These are phyloP conservation scores for Calidris pygmaea DNA, from an alignment of 2,113 vertebrate species.

Conservation along the genomic window DNA sequence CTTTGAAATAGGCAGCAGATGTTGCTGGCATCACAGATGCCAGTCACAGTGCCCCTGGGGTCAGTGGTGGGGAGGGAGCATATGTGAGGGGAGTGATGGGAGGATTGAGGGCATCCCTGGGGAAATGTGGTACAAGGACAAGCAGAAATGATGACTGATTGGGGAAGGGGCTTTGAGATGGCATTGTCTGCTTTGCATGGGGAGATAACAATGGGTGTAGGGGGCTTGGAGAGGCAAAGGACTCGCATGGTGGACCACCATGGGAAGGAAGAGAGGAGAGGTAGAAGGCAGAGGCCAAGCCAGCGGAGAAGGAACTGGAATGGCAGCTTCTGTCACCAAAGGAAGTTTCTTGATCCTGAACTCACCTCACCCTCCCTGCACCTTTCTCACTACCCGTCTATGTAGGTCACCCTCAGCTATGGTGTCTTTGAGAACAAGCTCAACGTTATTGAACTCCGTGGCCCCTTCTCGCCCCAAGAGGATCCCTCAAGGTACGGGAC, in stretches of 20 bases:
- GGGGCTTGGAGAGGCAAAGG: not conserved
- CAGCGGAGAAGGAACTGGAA: not conserved
- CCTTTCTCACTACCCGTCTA: not conserved
- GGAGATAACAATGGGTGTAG: not conserved
- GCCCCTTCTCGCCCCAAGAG: slow-evolving; percentile 81
- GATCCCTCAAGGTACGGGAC: slow-evolving; percentile 83
- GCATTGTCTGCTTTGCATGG: not conserved
- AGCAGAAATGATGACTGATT: not conserved
- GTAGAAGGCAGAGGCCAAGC: not conserved
- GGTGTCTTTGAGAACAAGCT: slow-evolving; percentile 90
- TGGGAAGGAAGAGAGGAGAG: not conserved
- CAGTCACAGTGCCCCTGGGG: not conserved
- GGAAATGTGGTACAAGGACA: not conserved
- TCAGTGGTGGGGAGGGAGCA: not conserved
- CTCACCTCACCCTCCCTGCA: not conserved
- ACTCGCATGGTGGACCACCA: not conserved
- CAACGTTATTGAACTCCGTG: slow-evolving; percentile 84
- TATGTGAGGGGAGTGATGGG: not conserved
- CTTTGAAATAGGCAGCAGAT: slow-evolving; percentile 3
- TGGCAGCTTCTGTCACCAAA: not conserved
- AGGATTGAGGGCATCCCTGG: not conserved
- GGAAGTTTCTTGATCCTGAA: not conserved
- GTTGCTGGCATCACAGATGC: not conserved
- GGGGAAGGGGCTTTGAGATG: not conserved
- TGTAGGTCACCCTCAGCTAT: slow-evolving; percentile 90